phyloP scores from a whole-genome alignment of 2,113 vertebrate species.

The Sebastes fasciatus region DNA sequence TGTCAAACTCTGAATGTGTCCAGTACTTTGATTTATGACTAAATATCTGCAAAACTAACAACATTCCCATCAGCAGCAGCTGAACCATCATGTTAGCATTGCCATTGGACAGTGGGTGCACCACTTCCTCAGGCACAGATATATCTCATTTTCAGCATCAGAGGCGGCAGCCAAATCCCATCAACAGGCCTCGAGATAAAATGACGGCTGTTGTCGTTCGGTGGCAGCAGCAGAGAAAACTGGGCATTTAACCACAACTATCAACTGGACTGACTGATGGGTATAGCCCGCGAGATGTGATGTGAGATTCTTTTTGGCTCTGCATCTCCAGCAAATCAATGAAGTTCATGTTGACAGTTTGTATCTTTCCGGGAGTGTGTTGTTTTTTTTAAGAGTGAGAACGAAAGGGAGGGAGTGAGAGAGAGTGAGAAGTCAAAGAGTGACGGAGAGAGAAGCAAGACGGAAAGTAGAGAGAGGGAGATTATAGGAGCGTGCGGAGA shows the following conservation, averaged over 20 bases:
- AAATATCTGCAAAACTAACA: too few relatives aligned
- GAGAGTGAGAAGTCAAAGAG: slow-evolving; percentile 34
- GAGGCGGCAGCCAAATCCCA: not conserved
- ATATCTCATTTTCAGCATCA: not conserved
- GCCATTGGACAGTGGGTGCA: not conserved
- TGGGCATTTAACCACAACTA: slow-evolving; percentile 26
- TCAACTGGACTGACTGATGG: slow-evolving; percentile 35
- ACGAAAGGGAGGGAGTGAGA: slow-evolving; percentile 1
- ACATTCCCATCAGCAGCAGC: too few relatives aligned
- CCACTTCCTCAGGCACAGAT: not conserved
- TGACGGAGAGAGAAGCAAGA: not conserved
- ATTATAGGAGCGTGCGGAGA: slow-evolving; percentile 4
- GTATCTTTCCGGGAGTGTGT: slow-evolving; percentile 21
- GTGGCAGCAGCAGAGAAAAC: slow-evolving; percentile 8
- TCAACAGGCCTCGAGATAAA: not conserved
- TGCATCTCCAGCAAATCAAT: slow-evolving; percentile 26
- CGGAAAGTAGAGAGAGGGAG: not conserved
- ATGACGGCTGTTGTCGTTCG: slow-evolving; percentile 17
- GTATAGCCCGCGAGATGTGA: not conserved
- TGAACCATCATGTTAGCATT: too few relatives aligned
- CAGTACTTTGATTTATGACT: too few relatives aligned
- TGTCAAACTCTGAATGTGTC: too few relatives aligned
- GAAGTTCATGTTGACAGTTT: slow-evolving; percentile 34
- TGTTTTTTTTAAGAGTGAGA: slow-evolving; percentile 22
- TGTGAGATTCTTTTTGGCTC: slow-evolving; percentile 29